A percentile compares a stretch with the other conserved stretches of the same genome.
phyloP scores from a whole-genome alignment of 2,113 vertebrate species.

The Toxostoma redivivum region DNA sequence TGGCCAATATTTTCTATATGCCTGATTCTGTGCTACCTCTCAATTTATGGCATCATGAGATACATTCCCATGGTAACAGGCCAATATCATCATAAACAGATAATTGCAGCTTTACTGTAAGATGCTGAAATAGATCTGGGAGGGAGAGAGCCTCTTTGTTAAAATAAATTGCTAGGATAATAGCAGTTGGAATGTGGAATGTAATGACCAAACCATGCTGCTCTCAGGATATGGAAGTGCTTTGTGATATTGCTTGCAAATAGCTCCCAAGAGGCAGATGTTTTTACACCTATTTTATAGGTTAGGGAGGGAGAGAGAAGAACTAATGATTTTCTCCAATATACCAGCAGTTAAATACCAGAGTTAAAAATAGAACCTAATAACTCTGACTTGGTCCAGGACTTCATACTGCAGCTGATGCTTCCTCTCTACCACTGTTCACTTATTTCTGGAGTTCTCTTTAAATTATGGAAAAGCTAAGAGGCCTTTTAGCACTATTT shows the following conservation, averaged over 20 bases:
- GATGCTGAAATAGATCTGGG: background rate
- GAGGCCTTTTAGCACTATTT: background rate
- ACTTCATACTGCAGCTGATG: background rate
- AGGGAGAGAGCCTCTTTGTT: background rate
- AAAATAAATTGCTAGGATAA: slow-evolving; percentile 10
- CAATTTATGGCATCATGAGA: background rate
- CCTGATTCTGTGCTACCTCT: background rate
- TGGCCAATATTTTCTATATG: background rate
- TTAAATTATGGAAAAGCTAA: background rate
- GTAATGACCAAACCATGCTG: background rate
- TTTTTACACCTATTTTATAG: slow-evolving; percentile 10
- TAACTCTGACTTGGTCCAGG: background rate
- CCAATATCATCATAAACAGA: background rate
- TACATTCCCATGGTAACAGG: background rate
- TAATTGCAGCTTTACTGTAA: slow-evolving; percentile 4
- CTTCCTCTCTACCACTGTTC: background rate
- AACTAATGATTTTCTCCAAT: slow-evolving; percentile 1
- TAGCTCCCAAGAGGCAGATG: background rate
- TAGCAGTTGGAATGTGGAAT: background rate
- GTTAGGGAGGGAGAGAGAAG: background rate
- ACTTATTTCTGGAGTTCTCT: background rate
- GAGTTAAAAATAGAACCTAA: background rate
- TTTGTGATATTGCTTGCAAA: background rate
- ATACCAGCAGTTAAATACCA: background rate
- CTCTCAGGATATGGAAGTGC: background rate